Percentiles rank a stretch among this genome's conserved stretches.
phyloP scores from a whole-genome alignment of 2,888 invertebrate genomes.

The Hyppa rectilinea region DNA sequence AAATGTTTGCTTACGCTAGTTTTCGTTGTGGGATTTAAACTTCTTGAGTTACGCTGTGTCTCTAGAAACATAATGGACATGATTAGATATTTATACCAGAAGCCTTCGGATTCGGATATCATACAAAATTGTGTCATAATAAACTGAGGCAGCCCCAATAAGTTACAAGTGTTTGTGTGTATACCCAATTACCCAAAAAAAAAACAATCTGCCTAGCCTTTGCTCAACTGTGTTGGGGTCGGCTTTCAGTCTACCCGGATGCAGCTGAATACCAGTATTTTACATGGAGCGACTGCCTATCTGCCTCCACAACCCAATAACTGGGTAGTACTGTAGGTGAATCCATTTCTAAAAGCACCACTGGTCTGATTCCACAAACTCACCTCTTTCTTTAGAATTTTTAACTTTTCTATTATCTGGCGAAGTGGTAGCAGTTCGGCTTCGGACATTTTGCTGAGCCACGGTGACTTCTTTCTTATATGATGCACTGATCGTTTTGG shows the following conservation, averaged over 20 bases:
- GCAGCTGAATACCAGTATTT: too few relatives aligned
- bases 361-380: conserved; percentile 16
- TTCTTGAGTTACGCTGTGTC: conserved; percentile 66
- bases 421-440: conserved; percentile 64
- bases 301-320: too few relatives aligned
- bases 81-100: conserved; percentile 7
- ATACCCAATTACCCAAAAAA: too few relatives aligned
- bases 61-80: conserved; percentile 69
- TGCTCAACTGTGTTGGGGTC: too few relatives aligned
- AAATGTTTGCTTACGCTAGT: conserved; percentile 76
- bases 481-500: conserved; percentile 71
- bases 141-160: neutral
- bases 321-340: too few relatives aligned
- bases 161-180: too few relatives aligned
- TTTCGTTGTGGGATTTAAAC: conserved; percentile 67
- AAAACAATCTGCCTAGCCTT: too few relatives aligned
- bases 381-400: conserved; percentile 71
- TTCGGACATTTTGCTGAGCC: conserved; percentile 67
- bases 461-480: conserved; percentile 69
- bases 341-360: neutral
- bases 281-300: too few relatives aligned
- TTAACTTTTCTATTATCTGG: conserved; percentile 68
- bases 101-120: neutral
- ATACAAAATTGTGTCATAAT: neutral
- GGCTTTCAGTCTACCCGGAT: too few relatives aligned